Evolutionary conservation across 2,113 vertebrate genomes (phyloP), one percentile per base, ranked within the genome.

Genomic region (Chionomys nivalis): DNA sequence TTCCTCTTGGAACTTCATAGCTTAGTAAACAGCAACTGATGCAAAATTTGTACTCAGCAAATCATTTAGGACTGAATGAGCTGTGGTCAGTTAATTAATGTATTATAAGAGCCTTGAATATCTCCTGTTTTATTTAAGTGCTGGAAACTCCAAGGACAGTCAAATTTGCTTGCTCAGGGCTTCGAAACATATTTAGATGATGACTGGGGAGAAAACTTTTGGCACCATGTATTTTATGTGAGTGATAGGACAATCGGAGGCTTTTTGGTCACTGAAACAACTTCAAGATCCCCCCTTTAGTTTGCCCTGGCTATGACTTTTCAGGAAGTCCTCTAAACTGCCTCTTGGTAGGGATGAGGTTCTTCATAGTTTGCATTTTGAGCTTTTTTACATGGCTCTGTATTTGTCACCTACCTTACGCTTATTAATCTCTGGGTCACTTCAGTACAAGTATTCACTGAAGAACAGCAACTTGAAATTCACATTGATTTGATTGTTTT

Each of bases 241-340:
- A 19, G 7, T 44, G 44, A 86, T 21, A 86, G 42, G 14, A 82
- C n/a, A 61, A n/a, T 66, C 12, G 36, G 31, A 47, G 19, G 1
- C 6, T 47, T 92, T 23, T 78, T 36, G 5, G 24, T 31, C 1
- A 5, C 13, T 19, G 61, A 36, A 31, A 23, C 26, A 88, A 31
- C 12, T 58, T 9, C 70, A 5, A 19, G 19, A 49, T 16, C 88
- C 2, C 11, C 19, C 2, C 12, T 83, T 78, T 7, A 72, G 8
- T 21, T 44, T 24, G 3, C 21, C 31, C 26, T 12, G 33, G 3
- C 11, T 58, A 17, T 23, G 16, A 58, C 14, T 36, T 87, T 4
- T 0, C 8, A 2, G 0, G 9, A 39, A 66, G 6, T 7, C 44
- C 14, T 47, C 14, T 0, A 36, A 63, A 36, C 36, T 4, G 1